Evolutionary conservation across 2,888 invertebrate genomes (phyloP), one percentile per base, ranked within the genome.

Genomic region (Andrena bicolor): DNA sequence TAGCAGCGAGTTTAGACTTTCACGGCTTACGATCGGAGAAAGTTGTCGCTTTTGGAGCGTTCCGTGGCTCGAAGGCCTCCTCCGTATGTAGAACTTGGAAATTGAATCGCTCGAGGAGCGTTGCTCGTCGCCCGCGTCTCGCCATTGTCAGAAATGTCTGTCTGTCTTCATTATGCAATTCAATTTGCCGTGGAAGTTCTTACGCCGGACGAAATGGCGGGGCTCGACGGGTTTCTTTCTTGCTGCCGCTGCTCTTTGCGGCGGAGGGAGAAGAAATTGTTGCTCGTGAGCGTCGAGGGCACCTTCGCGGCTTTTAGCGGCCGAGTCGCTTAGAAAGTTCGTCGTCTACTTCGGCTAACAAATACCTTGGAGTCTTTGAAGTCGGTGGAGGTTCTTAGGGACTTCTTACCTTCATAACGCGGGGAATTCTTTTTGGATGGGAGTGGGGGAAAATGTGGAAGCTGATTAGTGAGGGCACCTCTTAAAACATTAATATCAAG

Each of bases 111-210:
- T 41, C 51, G 70, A 51, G 63, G 10, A 72, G 20, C 35, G 30
- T 23, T 26, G 13, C 23, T 10, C 58, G 65, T 32, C 16, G 20
- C 20, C 30, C 20, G 3, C 48, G 64, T 26, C n/a, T n/a, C 3
- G 53, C 41, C 23, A 60, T 65, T 41, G 70, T 70, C 70, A 20
- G 10, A 26, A n/a, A 65, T n/a, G 65, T 78, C 70, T 77, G 69
- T 63, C 56, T 28, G 70, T 80, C 78, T 80, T 80, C 78, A 58
- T 80, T 78, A 60, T 51, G 51, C 79, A 41, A 80, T 80, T 80
- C 70, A 60, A 78, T 79, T 79, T 58, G 56, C 20, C 35, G 64
- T 2, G 3, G 26, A 64, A 77, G 51, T 75, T 60, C 69, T n/a
- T 61, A 35, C n/a, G 49, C 48, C 60, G 6, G n/a, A 1, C 26